Evolutionary conservation across 2,888 invertebrate species (phyloP), one percentile per base, ranked within the genome.

Genomic region (Drosophila anceps): DNA sequence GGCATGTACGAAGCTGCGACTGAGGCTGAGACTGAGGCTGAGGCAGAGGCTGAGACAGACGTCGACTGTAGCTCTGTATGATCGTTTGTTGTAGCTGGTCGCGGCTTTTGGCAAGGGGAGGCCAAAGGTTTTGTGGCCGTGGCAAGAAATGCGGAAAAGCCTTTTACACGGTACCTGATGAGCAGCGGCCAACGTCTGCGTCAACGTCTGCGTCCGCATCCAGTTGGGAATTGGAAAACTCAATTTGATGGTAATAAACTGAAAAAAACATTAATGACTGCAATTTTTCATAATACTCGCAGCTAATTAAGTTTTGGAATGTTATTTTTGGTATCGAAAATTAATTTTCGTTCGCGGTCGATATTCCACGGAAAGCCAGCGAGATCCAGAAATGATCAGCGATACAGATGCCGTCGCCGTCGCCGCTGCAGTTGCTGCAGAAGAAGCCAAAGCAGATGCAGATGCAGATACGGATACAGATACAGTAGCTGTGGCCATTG

Each of bases 201-300:
- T n/a, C 13, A 4, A 7, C 50, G 4, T 4, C 51, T 8, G 4
- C 51, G n/a, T 24, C 51, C 4, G 24, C n/a, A 44, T 58, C 73
- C 73, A 60, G 48, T 69, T 62, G 59, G 57, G 46, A 62, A 50
- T 64, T 62, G 84, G 76, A 82, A 88, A 86, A 82, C 77, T 87
- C 68, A 73, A 84, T 75, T 78, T 85, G 65, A 79, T 73, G 70
- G 48, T 58, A 75, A 57, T 48, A 46, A 46, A 43, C 18, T 33
- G 15, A 51, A 7, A 50, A 59, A 48, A 48, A 44, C 63, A 48
- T 71, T 76, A 88, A 88, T 80, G 82, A 79, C 82, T 79, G 81
- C 82, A 84, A 89, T 87, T 89, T 85, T 81, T 89, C 90, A 87
- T 81, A 89, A 70, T 74, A 79, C 67, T 68, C 71, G 55, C 79